Conservation (phyloP, 64 coral and sea anemone species). For the Anthopleura sola region DNA sequence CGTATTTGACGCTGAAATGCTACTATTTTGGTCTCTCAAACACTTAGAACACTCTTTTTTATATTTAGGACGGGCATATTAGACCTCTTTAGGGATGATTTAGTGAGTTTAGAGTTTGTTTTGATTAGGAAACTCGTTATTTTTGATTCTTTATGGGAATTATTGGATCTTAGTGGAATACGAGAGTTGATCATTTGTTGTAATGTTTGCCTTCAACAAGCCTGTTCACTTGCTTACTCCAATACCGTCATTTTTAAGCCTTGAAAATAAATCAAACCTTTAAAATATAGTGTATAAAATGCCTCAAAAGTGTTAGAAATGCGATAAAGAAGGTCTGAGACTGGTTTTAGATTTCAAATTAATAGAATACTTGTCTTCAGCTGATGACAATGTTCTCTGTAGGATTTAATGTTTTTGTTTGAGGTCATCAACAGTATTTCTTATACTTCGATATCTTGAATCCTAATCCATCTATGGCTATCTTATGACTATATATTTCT, state of each 20-base stretch:
- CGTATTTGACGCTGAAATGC: neutral
- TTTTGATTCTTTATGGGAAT: neutral
- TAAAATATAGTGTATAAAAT: neutral
- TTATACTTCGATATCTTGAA: neutral
- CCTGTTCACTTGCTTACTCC: neutral
- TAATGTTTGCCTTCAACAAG: neutral
- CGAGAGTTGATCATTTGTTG: neutral
- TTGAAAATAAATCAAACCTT: neutral
- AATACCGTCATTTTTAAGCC: neutral
- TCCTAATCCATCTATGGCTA: neutral
- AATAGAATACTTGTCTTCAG: neutral
- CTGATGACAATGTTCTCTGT: neutral
- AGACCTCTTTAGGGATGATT: neutral
- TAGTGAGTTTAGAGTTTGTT: neutral
- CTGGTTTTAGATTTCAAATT: neutral
- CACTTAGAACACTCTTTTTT: neutral
- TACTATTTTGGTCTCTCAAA: neutral
- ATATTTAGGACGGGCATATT: neutral
- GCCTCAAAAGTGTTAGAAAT: neutral
- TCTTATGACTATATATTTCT: neutral
- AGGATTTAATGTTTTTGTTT: neutral
- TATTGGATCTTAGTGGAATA: neutral
- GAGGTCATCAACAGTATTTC: neutral
- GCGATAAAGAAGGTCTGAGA: neutral
- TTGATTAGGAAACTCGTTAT: neutral